A percentile compares a stretch with the other conserved stretches of the same genome.
Evolutionary conservation across 92 coral and sea anemone species (phyloP).

Genomic region (Muricea muricata): DNA sequence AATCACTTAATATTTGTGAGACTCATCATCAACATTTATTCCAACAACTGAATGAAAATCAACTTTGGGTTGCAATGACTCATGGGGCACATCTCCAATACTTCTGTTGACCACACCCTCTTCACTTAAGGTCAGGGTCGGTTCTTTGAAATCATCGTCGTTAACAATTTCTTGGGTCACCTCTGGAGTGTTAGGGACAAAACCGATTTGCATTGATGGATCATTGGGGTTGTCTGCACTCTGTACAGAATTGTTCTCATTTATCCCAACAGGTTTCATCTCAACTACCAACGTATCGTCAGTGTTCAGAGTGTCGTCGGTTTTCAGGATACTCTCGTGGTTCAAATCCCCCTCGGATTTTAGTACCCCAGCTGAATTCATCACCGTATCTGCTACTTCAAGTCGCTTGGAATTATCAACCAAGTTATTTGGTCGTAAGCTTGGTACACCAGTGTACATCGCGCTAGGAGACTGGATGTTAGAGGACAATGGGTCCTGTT

Average conservation of each 20-base stretch:
- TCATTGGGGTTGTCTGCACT: neutral
- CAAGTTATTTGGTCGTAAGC: neutral
- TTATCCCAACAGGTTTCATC: slow-evolving; percentile 29
- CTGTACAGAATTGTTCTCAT: neutral
- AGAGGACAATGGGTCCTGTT: neutral
- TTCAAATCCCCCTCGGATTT: neutral
- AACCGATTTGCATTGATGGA: neutral
- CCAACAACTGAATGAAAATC: neutral
- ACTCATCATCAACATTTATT: too few relatives aligned
- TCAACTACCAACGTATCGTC: slow-evolving; percentile 48
- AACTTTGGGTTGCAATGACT: neutral
- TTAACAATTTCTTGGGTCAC: neutral
- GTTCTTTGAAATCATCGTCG: slow-evolving; percentile 23
- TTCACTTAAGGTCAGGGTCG: slow-evolving; percentile 36
- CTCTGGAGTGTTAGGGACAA: neutral
- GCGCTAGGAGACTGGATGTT: neutral
- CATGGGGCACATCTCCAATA: neutral
- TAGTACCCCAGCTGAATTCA: neutral
- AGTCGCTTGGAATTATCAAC: neutral
- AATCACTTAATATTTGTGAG: too few relatives aligned
- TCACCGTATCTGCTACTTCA: neutral
- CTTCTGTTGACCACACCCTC: slow-evolving; percentile 29
- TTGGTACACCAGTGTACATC: neutral
- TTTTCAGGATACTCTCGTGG: neutral
- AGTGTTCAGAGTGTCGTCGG: neutral